Conservation (phyloP, 2,797 vertebrate species). For the Megaceryle alcyon region DNA sequence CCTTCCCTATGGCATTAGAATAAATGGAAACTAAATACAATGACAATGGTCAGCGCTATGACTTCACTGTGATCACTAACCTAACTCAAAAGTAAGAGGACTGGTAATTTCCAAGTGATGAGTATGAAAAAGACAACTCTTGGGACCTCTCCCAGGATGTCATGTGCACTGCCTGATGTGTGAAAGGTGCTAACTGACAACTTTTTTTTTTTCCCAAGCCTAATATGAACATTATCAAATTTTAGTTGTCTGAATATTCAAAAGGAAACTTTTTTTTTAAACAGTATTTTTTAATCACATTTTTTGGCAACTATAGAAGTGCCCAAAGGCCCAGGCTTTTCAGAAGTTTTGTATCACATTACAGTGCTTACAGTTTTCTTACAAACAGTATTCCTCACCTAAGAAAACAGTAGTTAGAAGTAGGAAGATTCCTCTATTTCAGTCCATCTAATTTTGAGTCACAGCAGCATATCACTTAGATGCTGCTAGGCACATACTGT, state of each 20-base stretch:
- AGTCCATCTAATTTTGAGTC: background rate
- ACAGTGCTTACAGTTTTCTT: background rate
- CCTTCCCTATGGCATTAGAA: background rate
- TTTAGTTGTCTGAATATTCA: background rate
- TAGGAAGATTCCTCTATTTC: background rate
- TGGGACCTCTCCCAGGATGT: background rate
- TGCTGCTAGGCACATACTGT: background rate
- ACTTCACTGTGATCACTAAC: background rate
- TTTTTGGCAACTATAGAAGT: background rate
- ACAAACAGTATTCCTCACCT: background rate
- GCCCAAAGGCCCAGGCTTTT: background rate
- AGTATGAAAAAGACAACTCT: background rate
- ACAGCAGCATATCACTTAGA: background rate
- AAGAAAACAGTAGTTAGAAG: background rate
- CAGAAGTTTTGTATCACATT: background rate
- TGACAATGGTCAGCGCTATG: background rate
- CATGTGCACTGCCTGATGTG: fast-evolving
- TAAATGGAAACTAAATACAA: background rate
- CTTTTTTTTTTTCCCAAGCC: background rate
- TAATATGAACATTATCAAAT: background rate
- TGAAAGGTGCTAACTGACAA: background rate
- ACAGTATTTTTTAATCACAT: background rate
- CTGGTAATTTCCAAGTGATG: background rate
- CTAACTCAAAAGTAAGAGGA: background rate
- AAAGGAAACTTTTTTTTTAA: background rate